Conservation (phyloP, 2,888 invertebrate species). For the Leptinotarsa rubiginosa region DNA sequence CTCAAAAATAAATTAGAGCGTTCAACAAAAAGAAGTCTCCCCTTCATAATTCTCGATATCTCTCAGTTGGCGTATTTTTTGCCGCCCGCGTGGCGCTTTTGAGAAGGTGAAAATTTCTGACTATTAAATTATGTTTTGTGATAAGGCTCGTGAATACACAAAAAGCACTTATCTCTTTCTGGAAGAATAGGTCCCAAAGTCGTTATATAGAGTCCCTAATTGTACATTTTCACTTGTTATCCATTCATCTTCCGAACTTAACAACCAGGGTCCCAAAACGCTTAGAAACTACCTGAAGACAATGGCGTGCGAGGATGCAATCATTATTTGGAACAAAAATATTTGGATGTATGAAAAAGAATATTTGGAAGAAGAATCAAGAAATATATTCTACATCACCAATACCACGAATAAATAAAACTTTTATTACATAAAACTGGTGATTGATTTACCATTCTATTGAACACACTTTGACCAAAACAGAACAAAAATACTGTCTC, state of each 20-base stretch:
- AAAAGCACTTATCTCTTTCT: slow-evolving; percentile 60
- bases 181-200: slow-evolving; percentile 60
- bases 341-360: background rate
- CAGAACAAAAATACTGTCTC: too few relatives aligned
- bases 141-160: slow-evolving; percentile 40
- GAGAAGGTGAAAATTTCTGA: slow-evolving; percentile 49
- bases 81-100: slow-evolving; percentile 37
- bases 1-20: slow-evolving; percentile 33
- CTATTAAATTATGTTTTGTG: slow-evolving; percentile 48
- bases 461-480: too few relatives aligned
- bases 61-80: slow-evolving; percentile 39
- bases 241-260: slow-evolving; percentile 65
- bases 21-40: slow-evolving; percentile 11
- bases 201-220: slow-evolving; percentile 61
- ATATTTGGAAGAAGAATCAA: too few relatives aligned
- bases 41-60: slow-evolving; percentile 21
- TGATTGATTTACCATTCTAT: too few relatives aligned
- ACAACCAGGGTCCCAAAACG: slow-evolving; percentile 60
- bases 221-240: slow-evolving; percentile 62
- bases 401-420: too few relatives aligned
- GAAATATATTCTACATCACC: too few relatives aligned
- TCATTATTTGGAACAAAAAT: background rate
- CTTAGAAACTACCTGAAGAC: slow-evolving; percentile 64
- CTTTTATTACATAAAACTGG: too few relatives aligned
- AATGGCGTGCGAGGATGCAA: slow-evolving; percentile 24